phyloP scores from a whole-genome alignment of 2,113 vertebrate genomes.

The Progne subis region DNA sequence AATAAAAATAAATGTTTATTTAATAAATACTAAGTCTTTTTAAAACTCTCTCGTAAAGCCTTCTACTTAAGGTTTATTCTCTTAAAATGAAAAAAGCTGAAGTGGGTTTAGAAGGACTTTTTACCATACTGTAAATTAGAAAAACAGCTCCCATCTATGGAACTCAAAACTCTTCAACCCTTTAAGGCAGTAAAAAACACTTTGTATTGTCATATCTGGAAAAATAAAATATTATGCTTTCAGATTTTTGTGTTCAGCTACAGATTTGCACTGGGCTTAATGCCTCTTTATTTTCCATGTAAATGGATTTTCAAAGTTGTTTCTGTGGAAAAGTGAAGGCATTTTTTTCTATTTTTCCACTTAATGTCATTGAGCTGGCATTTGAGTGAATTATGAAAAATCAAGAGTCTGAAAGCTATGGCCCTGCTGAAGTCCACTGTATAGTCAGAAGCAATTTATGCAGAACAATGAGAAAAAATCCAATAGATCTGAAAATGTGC shows the following conservation, averaged over 20 bases:
- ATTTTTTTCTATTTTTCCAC: slow-evolving; percentile 67
- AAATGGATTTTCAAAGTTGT: slow-evolving; percentile 72
- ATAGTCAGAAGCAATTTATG: slow-evolving; percentile 59
- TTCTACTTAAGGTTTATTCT: slow-evolving; percentile 8
- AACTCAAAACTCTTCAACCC: slow-evolving; percentile 4
- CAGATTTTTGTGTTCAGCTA: slow-evolving; percentile 56
- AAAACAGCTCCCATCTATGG: background rate
- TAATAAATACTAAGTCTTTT: background rate
- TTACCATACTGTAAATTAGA: background rate
- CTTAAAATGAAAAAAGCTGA: background rate
- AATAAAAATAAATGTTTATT: slow-evolving; percentile 3
- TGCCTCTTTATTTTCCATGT: slow-evolving; percentile 68
- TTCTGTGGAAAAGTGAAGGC: slow-evolving; percentile 55
- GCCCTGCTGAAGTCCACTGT: slow-evolving; percentile 44
- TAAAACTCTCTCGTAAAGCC: background rate
- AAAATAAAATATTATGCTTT: slow-evolving; percentile 69
- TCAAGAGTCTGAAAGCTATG: slow-evolving; percentile 50
- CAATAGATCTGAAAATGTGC: slow-evolving; percentile 43
- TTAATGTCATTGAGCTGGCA: slow-evolving; percentile 63
- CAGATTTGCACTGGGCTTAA: slow-evolving; percentile 54
- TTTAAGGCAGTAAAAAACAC: slow-evolving; percentile 49
- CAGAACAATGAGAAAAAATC: slow-evolving; percentile 63
- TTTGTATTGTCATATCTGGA: slow-evolving; percentile 52
- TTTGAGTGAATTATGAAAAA: slow-evolving; percentile 71
- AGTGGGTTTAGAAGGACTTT: background rate